Percentiles rank a stretch among this genome's conserved stretches.
Conservation (phyloP, 2,797 vertebrate species). For the Tokudaia tokunoshimensis region DNA sequence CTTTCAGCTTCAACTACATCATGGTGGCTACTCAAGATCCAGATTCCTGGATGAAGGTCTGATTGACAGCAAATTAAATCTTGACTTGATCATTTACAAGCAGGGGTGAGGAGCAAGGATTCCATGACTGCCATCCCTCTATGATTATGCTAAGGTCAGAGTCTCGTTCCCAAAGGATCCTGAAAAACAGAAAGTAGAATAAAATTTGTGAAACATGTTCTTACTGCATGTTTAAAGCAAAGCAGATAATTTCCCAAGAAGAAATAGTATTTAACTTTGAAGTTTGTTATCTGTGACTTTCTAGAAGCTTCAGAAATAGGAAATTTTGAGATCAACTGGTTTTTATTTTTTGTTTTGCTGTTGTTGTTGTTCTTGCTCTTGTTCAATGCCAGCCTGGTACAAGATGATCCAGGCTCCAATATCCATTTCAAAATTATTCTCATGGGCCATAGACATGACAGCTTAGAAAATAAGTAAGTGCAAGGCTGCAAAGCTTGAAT, state of each 20-base stretch:
- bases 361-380: background rate
- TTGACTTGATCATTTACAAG: background rate
- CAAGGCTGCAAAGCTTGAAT: background rate
- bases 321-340: background rate
- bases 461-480: background rate
- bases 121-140: background rate
- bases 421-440: background rate
- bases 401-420: background rate
- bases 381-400: background rate
- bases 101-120: background rate
- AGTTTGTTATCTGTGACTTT: background rate
- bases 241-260: background rate
- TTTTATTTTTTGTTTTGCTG: too few relatives aligned
- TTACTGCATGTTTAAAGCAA: slow-evolving; percentile 15
- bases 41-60: background rate
- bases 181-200: background rate
- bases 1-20: background rate
- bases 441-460: background rate
- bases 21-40: background rate
- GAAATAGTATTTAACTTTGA: background rate
- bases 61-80: background rate
- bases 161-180: background rate
- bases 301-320: slow-evolving; percentile 3
- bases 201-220: background rate
- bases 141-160: background rate